Evolutionary conservation across 2,797 vertebrate genomes (phyloP), one percentile per base, ranked within the genome.

Genomic region (Percopsis omiscomaycus): DNA sequence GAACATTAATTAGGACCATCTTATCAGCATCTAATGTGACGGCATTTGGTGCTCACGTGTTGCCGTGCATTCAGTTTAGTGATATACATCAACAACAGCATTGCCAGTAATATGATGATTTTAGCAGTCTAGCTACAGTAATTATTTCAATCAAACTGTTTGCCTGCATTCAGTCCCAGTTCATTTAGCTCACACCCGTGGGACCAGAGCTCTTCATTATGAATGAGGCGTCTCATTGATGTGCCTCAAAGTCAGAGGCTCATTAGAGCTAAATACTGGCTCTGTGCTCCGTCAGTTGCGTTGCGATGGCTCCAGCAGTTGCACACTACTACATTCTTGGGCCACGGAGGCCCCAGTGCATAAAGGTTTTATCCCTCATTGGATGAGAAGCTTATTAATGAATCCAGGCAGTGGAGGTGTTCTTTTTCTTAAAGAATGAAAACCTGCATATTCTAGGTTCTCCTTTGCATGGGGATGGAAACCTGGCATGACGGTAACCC

Each of bases 191-290:
- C 55, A 73, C 73, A 78, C 89, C 86, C 49, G 50, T 16, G 65
- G 80, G 84, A 84, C 72, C 47, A 37, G 58, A 61, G 69, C 82
- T 84, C 82, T 85, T 88, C 75, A 88, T 88, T 85, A 87, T 81
- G 83, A 87, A 84, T 78, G 84, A 89, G 84, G 81, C 58, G 44
- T 71, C 73, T 84, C 84, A 75, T 63, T 83, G 83, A 86, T 79
- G 85, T 79, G 77, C 73, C 82, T 88, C 75, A 85, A 81, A 86
- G 85, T 88, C 84, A 84, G 74, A 79, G 65, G 58, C 83, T 89
- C 87, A 86, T 88, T 86, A 86, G 70, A 71, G 75, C 53, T 82
- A 82, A 90, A 86, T 69, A 80, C 52, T 42, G 22, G 12, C 81
- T 81, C 75, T 60, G 58, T 56, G 70, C 59, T 65, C 12, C 42